Base-by-base conservation (phyloP, 1,140 invertebrate genomes). In the Apis laboriosa region DNA sequence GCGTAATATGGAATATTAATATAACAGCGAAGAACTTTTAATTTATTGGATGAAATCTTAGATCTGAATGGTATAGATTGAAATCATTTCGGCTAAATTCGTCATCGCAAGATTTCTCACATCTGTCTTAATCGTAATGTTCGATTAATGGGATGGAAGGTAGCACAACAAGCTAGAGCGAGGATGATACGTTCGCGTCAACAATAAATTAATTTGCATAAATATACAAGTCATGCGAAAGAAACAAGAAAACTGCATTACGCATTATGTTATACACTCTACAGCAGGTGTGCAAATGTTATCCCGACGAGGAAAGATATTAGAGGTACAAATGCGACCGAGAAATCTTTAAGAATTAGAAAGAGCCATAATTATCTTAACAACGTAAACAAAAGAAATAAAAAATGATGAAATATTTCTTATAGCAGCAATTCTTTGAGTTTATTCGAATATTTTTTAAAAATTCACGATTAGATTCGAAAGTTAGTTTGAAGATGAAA, bases 201-300 rank as follows among this genome's bases (percentile, higher is more conserved):
- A 53, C 43, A 7, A 3, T 60, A 60, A 71, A 78, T 78, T 71
- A 78, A 71, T 78, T 71, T 78, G n/a, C 55, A 70, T 17, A 70
- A 78, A 71, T 43, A 49, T 15, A 49, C 11, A 17, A 13, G 5
- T 13, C 12, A 19, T 1, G 11, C 17, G 77, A 78, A 78, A 71
- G 77, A 78, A 78, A 21, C 55, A 70, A 5, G 64, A 12, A 53
- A 71, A 61, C 17, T 19, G 21, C 21, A 15, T 43, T 55, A 4
- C 24, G 34, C 28, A 13, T 49, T 56, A 21, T 49, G 51, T 55
- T n/a, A 34, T 34, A 43, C 60, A 56, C 15, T 72, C 21, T 19
- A 24, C 1, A 58, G 58, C 61, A 66, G 53, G 49, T 58, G 53
- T 9, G 53, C 53, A 64, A 73, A 72, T 43, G 34, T 43, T 43